Base-by-base conservation (phyloP, 2,888 invertebrate species). In the Spisula solida region DNA sequence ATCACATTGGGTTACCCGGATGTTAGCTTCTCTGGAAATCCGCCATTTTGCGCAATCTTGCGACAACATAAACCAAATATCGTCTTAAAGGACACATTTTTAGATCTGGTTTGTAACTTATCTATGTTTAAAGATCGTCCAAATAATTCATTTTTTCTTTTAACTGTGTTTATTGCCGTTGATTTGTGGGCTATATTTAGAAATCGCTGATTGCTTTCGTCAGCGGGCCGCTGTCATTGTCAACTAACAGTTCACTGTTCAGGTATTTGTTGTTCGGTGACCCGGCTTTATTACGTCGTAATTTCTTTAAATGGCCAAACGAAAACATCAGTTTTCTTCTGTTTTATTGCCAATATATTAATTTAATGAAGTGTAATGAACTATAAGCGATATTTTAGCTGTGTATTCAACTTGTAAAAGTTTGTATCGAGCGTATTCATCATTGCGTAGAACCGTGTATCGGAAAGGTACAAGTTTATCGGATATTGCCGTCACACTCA, bases 21-120 rank as follows among this genome's bases (percentile, higher is more conserved):
- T 93, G 91, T 90, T 87, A 88, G 89, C 90, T 92, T 82, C 55
- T 60, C 81, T 83, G 80, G 81, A 85, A 89, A 60, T 84, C 89
- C 89, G 89, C 89, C 89, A 89, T 89, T 86, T 89, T 89, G 88
- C 85, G 60, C 82, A 88, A 85, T 81, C 82, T 41, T 51, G 70
- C 41, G 29, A 47, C 70, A 16, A 66, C 20, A 48, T 31, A 75
- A 75, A 75, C 47, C 18, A 29, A 83, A 48, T 34, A 25, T 18
- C 34, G 34, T 18, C 75, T 34, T 31, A 75, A 75, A 75, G 12
- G 75, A 34, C 10, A 75, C 29, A 31, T 34, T 75, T 18, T 75
- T 10, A 10, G 34, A 4, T 25, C 31, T 31, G 75, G 75, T 75
- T 34, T 34, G 75, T 75, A 75, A 34, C 5, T 75, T 41, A 18